Evolutionary conservation across 2,797 vertebrate genomes (phyloP).

Genomic region (Takifugu ocellatus): DNA sequence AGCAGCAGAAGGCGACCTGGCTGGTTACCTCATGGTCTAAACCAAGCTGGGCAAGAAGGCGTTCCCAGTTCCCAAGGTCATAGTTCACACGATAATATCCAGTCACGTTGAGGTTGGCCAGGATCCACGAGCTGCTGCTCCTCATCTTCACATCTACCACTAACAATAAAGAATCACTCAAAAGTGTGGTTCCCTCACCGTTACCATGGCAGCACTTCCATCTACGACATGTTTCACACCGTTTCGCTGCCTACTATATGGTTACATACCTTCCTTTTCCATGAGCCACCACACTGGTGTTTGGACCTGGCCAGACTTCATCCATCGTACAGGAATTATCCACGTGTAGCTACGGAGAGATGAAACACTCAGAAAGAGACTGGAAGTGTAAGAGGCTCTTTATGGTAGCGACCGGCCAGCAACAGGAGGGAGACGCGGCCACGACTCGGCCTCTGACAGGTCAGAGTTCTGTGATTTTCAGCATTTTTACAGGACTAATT

Average conservation of each 20-base stretch:
- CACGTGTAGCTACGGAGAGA: conserved; percentile 78
- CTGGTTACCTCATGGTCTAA: conserved; percentile 38
- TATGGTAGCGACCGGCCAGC: too few relatives aligned
- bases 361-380: neutral
- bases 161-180: conserved; percentile 9
- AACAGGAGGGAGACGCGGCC: too few relatives aligned
- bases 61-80: conserved; percentile 83
- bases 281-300: conserved; percentile 78
- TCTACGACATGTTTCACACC: too few relatives aligned
- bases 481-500: too few relatives aligned
- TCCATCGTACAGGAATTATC: conserved; percentile 79
- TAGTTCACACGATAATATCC: conserved; percentile 93
- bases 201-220: too few relatives aligned
- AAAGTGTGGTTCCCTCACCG: too few relatives aligned
- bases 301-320: rapidly evolving
- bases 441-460: too few relatives aligned
- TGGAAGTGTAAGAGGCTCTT: too few relatives aligned
- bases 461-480: too few relatives aligned
- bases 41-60: conserved; percentile 69
- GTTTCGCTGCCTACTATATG: neutral
- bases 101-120: conserved; percentile 82
- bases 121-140: conserved; percentile 69
- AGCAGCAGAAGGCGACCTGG: neutral
- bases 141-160: conserved; percentile 47
- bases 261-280: conserved; percentile 43